Conservation (phyloP, 2,113 vertebrate species). For the Lepisosteus osseus region DNA sequence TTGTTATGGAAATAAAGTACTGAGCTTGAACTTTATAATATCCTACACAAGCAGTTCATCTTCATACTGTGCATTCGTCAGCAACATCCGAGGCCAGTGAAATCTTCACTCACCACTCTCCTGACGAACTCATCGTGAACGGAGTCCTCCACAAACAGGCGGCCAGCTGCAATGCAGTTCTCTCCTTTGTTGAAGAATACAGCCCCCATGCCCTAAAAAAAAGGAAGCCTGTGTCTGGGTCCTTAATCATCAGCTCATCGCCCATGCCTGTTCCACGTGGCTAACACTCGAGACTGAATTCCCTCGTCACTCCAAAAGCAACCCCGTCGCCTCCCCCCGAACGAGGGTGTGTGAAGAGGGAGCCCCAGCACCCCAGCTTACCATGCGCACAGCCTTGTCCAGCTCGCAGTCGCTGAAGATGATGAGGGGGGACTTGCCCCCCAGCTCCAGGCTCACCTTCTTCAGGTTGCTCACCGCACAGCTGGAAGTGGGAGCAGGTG, state of each 20-base stretch:
- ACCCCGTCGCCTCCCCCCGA: too few species aligned
- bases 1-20: too few species aligned
- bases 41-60: too few species aligned
- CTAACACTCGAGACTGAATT: background rate
- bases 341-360: too few species aligned
- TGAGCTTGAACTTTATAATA: too few species aligned
- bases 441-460: constrained; percentile 78
- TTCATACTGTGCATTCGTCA: too few species aligned
- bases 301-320: too few species aligned
- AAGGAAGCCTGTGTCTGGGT: background rate
- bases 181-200: constrained; percentile 83
- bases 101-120: constrained; percentile 67
- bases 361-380: constrained; percentile 35
- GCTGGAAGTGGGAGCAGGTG: constrained; percentile 26
- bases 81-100: too few species aligned
- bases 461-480: constrained; percentile 76
- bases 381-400: constrained; percentile 78
- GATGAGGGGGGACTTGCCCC: constrained; percentile 79
- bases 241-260: too few species aligned
- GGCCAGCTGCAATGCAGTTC: constrained; percentile 80
- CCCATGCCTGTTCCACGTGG: background rate
- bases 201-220: constrained; percentile 70
- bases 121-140: constrained; percentile 73
- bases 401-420: constrained; percentile 80
- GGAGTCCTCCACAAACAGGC: constrained; percentile 77